Percentiles rank a stretch among this genome's conserved stretches.
phyloP scores from a whole-genome alignment of 2,113 vertebrate genomes.

The Paramisgurnus dabryanus region DNA sequence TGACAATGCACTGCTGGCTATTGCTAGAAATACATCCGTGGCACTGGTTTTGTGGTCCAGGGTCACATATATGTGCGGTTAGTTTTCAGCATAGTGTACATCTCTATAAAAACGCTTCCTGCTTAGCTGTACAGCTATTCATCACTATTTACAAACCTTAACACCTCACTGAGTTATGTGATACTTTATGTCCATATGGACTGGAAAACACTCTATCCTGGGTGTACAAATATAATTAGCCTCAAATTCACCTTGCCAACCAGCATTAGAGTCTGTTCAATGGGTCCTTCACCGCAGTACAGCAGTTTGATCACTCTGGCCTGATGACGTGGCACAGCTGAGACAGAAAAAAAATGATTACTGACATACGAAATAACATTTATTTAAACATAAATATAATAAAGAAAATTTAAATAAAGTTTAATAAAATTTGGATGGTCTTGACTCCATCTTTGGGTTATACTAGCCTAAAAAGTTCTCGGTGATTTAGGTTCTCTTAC shows the following conservation, averaged over 20 bases:
- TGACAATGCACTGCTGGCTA: too few relatives aligned
- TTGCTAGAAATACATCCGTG: too few relatives aligned
- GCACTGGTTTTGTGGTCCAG: too few relatives aligned
- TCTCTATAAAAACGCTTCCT: too few relatives aligned
- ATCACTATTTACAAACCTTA: too few relatives aligned
- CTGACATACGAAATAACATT: not conserved
- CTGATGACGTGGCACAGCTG: conserved; percentile 78
- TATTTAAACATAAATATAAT: too few relatives aligned
- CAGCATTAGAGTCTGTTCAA: conserved; percentile 75
- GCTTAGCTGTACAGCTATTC: too few relatives aligned
- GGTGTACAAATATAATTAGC: not conserved
- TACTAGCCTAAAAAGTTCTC: not conserved
- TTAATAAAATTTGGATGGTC: too few relatives aligned
- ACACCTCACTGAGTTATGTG: not conserved
- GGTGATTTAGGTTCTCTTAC: conserved; percentile 56
- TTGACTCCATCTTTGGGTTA: not conserved
- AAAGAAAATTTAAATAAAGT: too few relatives aligned
- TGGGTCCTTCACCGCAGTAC: conserved; percentile 74
- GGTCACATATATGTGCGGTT: too few relatives aligned
- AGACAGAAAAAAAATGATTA: not conserved
- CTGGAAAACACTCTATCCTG: not conserved
- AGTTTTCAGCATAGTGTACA: too few relatives aligned
- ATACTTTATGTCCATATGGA: not conserved
- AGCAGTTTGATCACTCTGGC: conserved; percentile 76
- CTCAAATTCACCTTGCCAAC: conserved; percentile 76